Evolutionary conservation across 2,113 vertebrate genomes (phyloP).

Genomic region (Tinamus guttatus): DNA sequence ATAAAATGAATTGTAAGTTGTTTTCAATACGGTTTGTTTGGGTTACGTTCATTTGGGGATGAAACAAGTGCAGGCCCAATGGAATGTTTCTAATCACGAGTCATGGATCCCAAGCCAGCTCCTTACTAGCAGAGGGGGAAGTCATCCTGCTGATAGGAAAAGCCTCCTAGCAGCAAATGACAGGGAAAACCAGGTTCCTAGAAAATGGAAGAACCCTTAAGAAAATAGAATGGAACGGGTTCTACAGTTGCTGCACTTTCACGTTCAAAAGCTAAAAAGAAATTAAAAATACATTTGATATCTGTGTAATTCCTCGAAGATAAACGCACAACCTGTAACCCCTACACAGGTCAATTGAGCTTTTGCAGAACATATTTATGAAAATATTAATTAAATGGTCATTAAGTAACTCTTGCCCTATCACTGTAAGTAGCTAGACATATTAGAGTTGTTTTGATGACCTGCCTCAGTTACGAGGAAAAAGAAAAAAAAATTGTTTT

Average conservation of each 20-base stretch:
- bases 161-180: neutral
- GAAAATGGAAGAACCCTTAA: neutral
- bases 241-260: neutral
- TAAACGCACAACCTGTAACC: neutral
- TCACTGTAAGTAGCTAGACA: neutral
- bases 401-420: neutral
- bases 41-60: neutral
- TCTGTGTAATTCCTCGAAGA: neutral
- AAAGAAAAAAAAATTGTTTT: neutral
- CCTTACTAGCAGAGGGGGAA: neutral
- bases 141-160: neutral
- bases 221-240: neutral
- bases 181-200: neutral
- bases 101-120: neutral
- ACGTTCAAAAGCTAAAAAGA: neutral
- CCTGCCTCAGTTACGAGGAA: neutral
- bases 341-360: neutral
- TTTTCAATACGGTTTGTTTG: neutral
- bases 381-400: neutral
- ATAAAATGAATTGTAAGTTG: neutral
- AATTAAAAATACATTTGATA: neutral
- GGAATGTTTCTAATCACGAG: neutral
- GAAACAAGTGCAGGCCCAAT: neutral
- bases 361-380: neutral
- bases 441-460: neutral